Evolutionary conservation across 2,797 vertebrate species (phyloP), one percentile per base, ranked within the genome.

Genomic region (Amblyraja radiata): DNA sequence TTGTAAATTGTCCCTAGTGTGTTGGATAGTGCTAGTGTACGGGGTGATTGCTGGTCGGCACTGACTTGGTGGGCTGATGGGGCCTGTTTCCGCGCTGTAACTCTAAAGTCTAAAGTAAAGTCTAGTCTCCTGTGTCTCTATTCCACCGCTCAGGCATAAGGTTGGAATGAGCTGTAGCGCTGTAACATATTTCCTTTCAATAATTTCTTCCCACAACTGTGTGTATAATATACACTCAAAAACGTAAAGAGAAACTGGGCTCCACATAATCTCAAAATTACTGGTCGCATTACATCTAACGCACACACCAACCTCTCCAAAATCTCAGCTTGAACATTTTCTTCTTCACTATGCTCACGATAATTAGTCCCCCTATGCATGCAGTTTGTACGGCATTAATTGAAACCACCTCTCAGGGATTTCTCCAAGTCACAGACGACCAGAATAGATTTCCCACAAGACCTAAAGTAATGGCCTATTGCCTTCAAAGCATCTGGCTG

Each of bases 401-500:
- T 90, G 88, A 90, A 90, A 90, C 36, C 86, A 90, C 61, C 36
- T 71, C 9, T 32, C 39, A 4, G 28, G n/a, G 84, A 58, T 65
- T 88, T 65, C 11, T 88, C 61, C 46, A 58, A 58, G 54, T 6
- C 81, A 28, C 54, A 61, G 81, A 84, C 83, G 63, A 86, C 58
- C 83, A 63, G 61, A 63, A 63, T n/a, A 61, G 25, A 28, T 86
- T 63, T 32, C 28, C 61, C 83, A 63, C 28, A 86, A 65, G 28
- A 6, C 28, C 58, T 16, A 46, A 90, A 90, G 61, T 90, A 90
- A 73, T 90, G 16, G 36, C 36, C 65, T 39, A 68, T 73, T 90
- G n/a, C 88, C 63, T 73, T 90, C 9, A 68, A 63, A 86, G 63
- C 88, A 68, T 90, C 63, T 90, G 88, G 36, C 88, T 73, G 21